phyloP scores from a whole-genome alignment of 1,140 invertebrate genomes.

The Cydia amplana region DNA sequence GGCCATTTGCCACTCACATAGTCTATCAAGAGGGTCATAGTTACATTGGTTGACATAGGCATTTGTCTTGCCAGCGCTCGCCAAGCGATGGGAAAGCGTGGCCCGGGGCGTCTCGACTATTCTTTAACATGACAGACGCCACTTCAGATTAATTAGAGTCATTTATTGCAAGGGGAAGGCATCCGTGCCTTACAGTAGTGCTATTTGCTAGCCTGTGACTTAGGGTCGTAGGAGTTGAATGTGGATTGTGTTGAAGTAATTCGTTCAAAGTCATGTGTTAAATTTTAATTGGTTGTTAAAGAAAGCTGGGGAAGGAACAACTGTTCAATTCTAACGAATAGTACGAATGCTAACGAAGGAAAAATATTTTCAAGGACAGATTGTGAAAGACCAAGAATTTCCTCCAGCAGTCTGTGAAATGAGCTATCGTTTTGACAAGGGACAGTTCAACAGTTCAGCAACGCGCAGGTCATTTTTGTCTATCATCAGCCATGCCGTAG shows the following conservation, averaged over 20 bases:
- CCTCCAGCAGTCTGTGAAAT: too few relatives aligned
- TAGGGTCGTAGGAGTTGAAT: conserved; percentile 11
- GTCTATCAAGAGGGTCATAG: too few relatives aligned
- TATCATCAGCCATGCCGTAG: too few relatives aligned
- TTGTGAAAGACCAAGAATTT: too few relatives aligned
- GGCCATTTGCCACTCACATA: too few relatives aligned
- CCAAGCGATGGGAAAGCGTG: conserved; percentile 34
- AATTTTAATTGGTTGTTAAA: background rate
- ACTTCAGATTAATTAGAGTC: conserved; percentile 72
- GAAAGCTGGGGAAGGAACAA: too few relatives aligned
- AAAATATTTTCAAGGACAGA: too few relatives aligned
- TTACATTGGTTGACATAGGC: background rate
- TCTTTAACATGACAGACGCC: conserved; percentile 74
- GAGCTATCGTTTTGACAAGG: too few relatives aligned
- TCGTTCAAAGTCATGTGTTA: background rate
- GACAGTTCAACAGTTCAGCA: too few relatives aligned
- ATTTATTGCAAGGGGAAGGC: conserved; percentile 68
- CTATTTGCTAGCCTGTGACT: conserved; percentile 22
- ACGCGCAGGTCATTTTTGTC: too few relatives aligned
- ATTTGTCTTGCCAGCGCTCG: background rate
- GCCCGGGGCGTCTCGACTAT: conserved; percentile 51
- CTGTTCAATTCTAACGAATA: too few relatives aligned
- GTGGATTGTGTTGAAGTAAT: background rate
- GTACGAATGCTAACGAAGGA: too few relatives aligned
- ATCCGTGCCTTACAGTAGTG: conserved; percentile 52